A percentile compares a stretch with the other conserved stretches of the same genome.
Conservation (phyloP, 2,888 invertebrate genomes). For the Matsumyia berberina region DNA sequence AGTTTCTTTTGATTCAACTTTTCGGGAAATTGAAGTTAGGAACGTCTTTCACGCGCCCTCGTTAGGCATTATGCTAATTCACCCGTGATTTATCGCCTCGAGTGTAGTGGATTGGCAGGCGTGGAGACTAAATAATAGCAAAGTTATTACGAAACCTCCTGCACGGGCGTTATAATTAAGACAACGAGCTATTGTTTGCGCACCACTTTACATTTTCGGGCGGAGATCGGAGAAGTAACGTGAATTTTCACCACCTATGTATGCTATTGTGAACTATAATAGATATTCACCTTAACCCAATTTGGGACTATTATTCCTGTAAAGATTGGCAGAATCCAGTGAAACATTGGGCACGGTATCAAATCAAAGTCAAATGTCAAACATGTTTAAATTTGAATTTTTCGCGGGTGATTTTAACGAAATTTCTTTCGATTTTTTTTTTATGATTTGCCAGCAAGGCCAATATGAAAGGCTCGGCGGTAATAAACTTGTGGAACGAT, state of each 20-base stretch:
- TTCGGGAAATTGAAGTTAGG: not conserved
- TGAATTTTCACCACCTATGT: slow-evolving; percentile 25
- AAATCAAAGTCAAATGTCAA: not conserved
- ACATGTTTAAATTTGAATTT: not conserved
- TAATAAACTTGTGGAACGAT: slow-evolving; percentile 49
- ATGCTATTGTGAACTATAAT: slow-evolving; percentile 19
- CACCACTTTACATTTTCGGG: slow-evolving; percentile 29
- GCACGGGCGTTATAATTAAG: slow-evolving; percentile 38
- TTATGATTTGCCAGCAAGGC: slow-evolving; percentile 46
- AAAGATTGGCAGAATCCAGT: slow-evolving; percentile 22
- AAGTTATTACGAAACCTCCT: slow-evolving; percentile 45
- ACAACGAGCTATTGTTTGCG: slow-evolving; percentile 41
- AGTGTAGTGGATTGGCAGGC: slow-evolving; percentile 12
- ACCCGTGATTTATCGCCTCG: slow-evolving; percentile 45
- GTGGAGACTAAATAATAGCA: slow-evolving; percentile 12
- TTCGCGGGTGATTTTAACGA: not conserved
- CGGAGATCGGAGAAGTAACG: slow-evolving; percentile 4
- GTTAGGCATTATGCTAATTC: slow-evolving; percentile 46
- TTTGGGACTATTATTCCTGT: slow-evolving; percentile 20
- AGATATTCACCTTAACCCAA: slow-evolving; percentile 47
- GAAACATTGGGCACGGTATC: not conserved
- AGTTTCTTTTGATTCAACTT: slow-evolving; percentile 7
- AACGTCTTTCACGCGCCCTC: slow-evolving; percentile 28
- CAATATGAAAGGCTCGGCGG: slow-evolving; percentile 30
- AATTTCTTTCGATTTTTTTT: slow-evolving; percentile 20